Base-by-base conservation (phyloP, 2,888 invertebrate species). In the Drosophila robusta region DNA sequence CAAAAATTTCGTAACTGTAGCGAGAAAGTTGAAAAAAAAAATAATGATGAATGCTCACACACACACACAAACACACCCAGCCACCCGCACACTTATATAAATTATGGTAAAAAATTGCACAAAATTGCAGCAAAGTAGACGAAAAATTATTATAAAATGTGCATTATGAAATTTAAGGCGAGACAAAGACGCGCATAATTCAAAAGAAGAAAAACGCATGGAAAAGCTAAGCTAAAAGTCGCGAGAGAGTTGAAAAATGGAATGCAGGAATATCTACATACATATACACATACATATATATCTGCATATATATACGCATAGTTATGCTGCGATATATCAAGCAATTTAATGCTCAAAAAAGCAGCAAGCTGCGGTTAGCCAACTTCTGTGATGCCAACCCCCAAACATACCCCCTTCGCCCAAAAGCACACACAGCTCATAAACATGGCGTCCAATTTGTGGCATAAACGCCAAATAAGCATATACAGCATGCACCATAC, bases 61-160 rank as follows among this genome's bases (percentile, higher is more conserved):
- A 47, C 58, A 65, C 60, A 68, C 44, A 65, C 41, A 68, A 41
- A 65, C 41, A 58, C 39, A 54, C 22, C 29, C 9, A 45, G 29
- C 9, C 9, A 29, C 29, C 29, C 29, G 55, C 18, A 57, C 24
- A 64, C 64, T 71, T 72, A 69, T 66, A 86, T 83, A 83, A 88
- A 87, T 86, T 74, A 83, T 72, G 58, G 68, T 80, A 80, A 86
- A 86, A 87, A 83, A 88, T 78, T 86, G 72, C 83, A 70, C 74
- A 62, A 87, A 85, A 87, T 85, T 88, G 87, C 89, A 83, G 80
- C 71, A 85, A 80, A 88, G 87, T 80, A 78, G 74, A 87, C 78
- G 81, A 87, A 87, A 88, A 84, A 86, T 83, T 72, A 86, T 86
- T 86, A 85, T 80, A 80, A 87, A 86, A 86, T 87, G 87, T 74